Base-by-base conservation (phyloP, 1,140 invertebrate species). In the Archivesica marissinica region DNA sequence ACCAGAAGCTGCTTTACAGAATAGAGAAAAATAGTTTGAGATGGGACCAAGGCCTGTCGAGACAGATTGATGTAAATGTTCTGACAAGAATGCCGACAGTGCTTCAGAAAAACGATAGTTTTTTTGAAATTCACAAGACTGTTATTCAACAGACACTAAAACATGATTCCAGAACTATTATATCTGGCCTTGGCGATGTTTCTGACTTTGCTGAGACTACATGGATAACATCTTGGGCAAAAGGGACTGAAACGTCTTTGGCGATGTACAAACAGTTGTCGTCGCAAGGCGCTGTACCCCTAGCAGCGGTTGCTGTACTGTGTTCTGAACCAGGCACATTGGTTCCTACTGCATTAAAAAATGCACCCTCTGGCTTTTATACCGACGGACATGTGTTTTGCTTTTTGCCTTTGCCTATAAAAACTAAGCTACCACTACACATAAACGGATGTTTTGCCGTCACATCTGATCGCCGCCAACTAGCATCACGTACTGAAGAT, bases 381-480 rank as follows among this genome's bases (percentile, higher is more conserved):
- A 54, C 76, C n/a, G 39, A 44, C 20, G 85, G 78, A 13, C 82
- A 75, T 47, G 20, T 90, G 1, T 92, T 90, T 86, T 89, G 89
- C 72, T 90, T 87, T 81, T 52, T 91, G 23, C 91, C 91, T 17
- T 47, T 91, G n/a, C 86, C 90, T 44, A 85, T 92, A 30, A 30
- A 64, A n/a, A 90, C 86, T 25, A 83, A 88, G 20, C 72, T 91
- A 23, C 85, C 86, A 15, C 44, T 89, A 56, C 89, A 90, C 44
- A 80, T 91, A 4, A 92, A 91, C 81, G 91, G 87, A 15, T 68
- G 87, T 47, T 92, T 92, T 87, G 61, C 74, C 38, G 72, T 91
- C 4, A 85, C 86, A 11, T 85, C 87, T 23, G 85, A 90, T 64
- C 59, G 90, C n/a, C 81, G 86, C 17, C 66, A 79, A 54, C 81